A percentile compares a stretch with the other conserved stretches of the same genome.
Conservation (phyloP, 2,113 vertebrate species). For the Myocastor coypus region DNA sequence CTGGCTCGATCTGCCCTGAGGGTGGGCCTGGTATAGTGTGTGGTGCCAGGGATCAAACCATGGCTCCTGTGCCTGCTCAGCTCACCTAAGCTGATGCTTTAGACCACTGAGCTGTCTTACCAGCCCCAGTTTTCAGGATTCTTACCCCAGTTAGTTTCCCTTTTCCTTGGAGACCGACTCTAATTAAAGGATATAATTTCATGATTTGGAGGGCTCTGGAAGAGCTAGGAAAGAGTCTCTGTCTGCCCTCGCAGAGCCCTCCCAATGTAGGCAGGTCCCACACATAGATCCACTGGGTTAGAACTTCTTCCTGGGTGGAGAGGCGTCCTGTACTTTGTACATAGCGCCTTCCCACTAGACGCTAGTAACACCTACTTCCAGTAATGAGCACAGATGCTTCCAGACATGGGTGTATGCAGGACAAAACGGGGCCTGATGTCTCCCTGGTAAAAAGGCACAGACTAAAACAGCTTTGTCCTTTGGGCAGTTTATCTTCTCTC, state of each 20-base stretch:
- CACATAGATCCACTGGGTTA: neutral
- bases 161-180: neutral
- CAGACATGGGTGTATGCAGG: neutral
- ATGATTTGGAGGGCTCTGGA: neutral
- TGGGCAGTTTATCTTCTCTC: too few species aligned
- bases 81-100: too few species aligned
- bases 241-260: neutral
- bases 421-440: fast-evolving
- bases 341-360: neutral
- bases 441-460: neutral
- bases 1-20: too few species aligned
- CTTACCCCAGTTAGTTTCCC: neutral
- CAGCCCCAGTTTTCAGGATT: neutral
- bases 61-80: too few species aligned
- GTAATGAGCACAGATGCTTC: neutral
- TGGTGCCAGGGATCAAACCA: too few species aligned
- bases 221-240: neutral
- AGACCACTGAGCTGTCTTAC: too few species aligned
- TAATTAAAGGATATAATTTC: neutral
- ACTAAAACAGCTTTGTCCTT: neutral
- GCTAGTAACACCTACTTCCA: fast-evolving
- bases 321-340: neutral
- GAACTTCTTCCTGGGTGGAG: fast-evolving
- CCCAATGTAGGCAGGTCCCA: neutral
- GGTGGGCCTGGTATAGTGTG: too few species aligned